Conservation (phyloP, 1,140 invertebrate genomes). For the Ceratitis capitata region DNA sequence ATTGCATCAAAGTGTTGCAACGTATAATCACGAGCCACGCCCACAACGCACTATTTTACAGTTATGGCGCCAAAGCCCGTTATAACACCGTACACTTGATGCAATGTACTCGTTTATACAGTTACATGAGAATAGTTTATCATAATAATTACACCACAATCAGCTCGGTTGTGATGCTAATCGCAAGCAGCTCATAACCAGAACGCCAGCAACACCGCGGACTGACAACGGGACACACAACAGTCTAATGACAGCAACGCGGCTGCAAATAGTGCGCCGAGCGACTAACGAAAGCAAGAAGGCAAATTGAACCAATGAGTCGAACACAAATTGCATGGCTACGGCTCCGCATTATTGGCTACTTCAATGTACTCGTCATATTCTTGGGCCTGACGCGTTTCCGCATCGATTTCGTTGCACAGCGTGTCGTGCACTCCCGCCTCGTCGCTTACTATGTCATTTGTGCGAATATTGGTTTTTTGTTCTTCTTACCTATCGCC, state of each 20-base stretch:
- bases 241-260: not conserved
- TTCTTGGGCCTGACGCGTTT: not conserved
- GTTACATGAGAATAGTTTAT: not conserved
- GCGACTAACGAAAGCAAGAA: not conserved
- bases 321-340: not conserved
- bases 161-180: not conserved
- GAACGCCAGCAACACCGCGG: not conserved
- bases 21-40: too few relatives aligned
- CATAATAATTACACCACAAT: not conserved
- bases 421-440: not conserved
- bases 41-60: too few relatives aligned
- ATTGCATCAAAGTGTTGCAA: too few relatives aligned
- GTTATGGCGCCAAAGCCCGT: too few relatives aligned
- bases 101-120: not conserved
- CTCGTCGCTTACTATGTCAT: not conserved
- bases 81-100: not conserved
- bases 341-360: not conserved
- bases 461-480: not conserved
- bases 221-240: not conserved
- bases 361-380: not conserved
- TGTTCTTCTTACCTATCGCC: not conserved
- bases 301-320: not conserved
- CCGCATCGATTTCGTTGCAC: not conserved
- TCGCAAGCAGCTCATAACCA: not conserved
- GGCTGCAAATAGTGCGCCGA: not conserved